Base-by-base conservation (phyloP, 2,888 invertebrate species). In the Polyommatus icarus region DNA sequence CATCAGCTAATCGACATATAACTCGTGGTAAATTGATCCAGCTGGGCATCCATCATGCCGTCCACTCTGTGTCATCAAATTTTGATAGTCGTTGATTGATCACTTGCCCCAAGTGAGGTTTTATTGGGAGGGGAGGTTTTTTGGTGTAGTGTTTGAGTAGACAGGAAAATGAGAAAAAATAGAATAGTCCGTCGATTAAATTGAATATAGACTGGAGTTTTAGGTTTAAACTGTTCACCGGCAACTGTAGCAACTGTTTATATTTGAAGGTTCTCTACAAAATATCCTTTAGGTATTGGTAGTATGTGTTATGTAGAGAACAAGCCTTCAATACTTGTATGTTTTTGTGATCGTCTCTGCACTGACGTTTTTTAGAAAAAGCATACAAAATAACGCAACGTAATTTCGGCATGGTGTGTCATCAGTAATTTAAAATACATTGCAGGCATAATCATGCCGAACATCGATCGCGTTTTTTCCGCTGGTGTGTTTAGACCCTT, bases 41-140 rank as follows among this genome's bases (percentile, higher is more conserved):
- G 67, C 67, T 29, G 83, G 85, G 84, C 91, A 93, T 93, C 91
- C 92, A 93, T 93, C 93, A 93, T 91, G 91, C 90, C 91, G 90
- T 93, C 91, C 90, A 93, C 91, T 92, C 90, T 89, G 86, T 90
- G 92, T 93, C 92, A 90, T 91, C 89, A 90, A 92, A 91, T 91
- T 93, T 92, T 91, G 92, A 92, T 93, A 90, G 85, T 85, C 84
- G 81, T 86, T 93, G 93, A 93, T 93, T 88, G 92, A 93, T 91
- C 84, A 84, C 85, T 85, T 85, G 83, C 84, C 85, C 84, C 86
- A 87, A 85, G 71, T 77, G 77, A 50, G 46, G 67, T 32, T 67
- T 67, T 67, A 67, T 67, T 32, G 32, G 18, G 5, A 67, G 67
- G 67, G 67, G 67, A 67, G 67, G 29, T 67, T 67, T 67, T 67